phyloP scores from a whole-genome alignment of 1,140 invertebrate species.

The Cotesia typhae region DNA sequence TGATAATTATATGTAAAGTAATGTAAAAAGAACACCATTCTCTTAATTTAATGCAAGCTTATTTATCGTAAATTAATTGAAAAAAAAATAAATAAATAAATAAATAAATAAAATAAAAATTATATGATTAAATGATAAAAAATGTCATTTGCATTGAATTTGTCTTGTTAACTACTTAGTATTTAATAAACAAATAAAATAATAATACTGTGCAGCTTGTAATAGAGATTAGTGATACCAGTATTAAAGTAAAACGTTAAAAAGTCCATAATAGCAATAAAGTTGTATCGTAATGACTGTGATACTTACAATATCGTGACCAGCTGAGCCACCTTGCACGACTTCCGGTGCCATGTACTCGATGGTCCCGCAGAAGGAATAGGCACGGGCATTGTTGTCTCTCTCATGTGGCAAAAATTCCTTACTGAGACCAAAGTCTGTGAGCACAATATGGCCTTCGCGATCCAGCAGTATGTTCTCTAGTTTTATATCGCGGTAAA shows the following conservation, averaged over 20 bases:
- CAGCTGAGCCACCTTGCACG: conserved; percentile 80
- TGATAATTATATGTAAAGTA: too few relatives aligned
- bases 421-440: conserved; percentile 92
- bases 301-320: conserved; percentile 87
- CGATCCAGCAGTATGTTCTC: conserved; percentile 91
- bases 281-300: conserved; percentile 28
- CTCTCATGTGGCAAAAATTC: conserved; percentile 78
- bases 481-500: conserved; percentile 91
- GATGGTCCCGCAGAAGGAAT: conserved; percentile 97
- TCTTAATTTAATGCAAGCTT: too few relatives aligned
- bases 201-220: neutral
- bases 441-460: conserved; percentile 89
- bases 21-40: too few relatives aligned
- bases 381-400: conserved; percentile 73
- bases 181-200: neutral
- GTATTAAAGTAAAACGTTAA: neutral
- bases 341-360: conserved; percentile 97
- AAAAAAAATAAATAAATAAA: too few relatives aligned
- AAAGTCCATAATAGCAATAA: conserved; percentile 2
- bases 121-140: too few relatives aligned
- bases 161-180: too few relatives aligned
- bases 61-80: too few relatives aligned
- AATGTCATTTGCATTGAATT: too few relatives aligned
- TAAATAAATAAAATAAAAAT: too few relatives aligned
- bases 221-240: neutral